phyloP scores from a whole-genome alignment of 2,113 vertebrate genomes.

The Erythrolamprus reginae region DNA sequence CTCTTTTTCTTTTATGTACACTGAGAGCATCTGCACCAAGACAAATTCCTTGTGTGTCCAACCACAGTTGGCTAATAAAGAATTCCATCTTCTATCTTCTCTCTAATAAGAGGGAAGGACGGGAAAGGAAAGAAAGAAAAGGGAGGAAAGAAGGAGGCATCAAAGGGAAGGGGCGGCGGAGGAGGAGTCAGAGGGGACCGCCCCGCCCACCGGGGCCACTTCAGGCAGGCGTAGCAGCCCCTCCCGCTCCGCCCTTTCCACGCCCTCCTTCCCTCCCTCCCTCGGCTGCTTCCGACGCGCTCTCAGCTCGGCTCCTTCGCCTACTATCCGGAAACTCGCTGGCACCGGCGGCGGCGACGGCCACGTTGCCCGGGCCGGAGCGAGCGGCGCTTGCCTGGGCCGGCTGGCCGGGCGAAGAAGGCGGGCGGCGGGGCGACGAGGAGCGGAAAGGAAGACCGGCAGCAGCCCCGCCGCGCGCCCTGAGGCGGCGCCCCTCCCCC shows the following conservation, averaged over 20 bases:
- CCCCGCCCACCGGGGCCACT: not conserved
- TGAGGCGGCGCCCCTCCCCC: not conserved
- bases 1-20: too few relatives aligned
- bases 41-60: too few relatives aligned
- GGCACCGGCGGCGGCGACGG: not conserved
- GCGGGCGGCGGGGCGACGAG: not conserved
- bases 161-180: not conserved
- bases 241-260: too few relatives aligned
- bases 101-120: not conserved
- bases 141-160: too few relatives aligned
- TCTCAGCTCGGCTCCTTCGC: not conserved
- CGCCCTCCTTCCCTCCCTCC: slow-evolving; percentile 14
- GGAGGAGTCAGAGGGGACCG: not conserved
- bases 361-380: not conserved
- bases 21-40: too few relatives aligned
- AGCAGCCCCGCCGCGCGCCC: not conserved
- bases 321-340: slow-evolving; percentile 59
- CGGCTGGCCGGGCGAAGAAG: not conserved
- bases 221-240: not conserved
- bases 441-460: not conserved
- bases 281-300: slow-evolving; percentile 57
- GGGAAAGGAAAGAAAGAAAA: not conserved
- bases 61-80: too few relatives aligned
- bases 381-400: slow-evolving; percentile 6
- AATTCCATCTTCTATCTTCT: too few relatives aligned